These are phyloP conservation scores for Pseudoips prasinana DNA, from an alignment of 2,888 invertebrate genomes.

Conservation along the genomic window DNA sequence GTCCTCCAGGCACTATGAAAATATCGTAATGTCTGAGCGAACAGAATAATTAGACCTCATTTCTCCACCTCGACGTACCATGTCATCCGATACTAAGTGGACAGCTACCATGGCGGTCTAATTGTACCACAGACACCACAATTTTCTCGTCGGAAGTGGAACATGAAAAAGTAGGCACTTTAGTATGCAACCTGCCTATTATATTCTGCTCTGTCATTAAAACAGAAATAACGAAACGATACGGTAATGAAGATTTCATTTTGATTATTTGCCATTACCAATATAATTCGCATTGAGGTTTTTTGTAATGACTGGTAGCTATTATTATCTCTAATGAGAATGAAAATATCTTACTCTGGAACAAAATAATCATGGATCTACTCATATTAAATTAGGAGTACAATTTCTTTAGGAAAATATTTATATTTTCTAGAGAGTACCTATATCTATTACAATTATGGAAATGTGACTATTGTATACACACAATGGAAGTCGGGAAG, in stretches of 20 bases:
- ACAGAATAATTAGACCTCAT: conserved; percentile 25
- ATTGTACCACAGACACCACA: conserved; percentile 45
- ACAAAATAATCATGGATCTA: too few relatives aligned
- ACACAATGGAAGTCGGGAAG: too few relatives aligned
- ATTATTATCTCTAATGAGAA: background rate
- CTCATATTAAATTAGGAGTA: too few relatives aligned
- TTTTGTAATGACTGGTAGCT: background rate
- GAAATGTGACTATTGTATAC: too few relatives aligned
- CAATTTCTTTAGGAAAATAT: too few relatives aligned
- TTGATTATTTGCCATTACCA: conserved; percentile 16
- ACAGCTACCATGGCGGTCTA: conserved; percentile 36
- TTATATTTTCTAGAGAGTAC: too few relatives aligned
- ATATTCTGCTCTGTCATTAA: conserved; percentile 31
- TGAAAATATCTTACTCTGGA: too few relatives aligned
- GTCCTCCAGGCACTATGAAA: conserved; percentile 5
- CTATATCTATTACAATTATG: too few relatives aligned
- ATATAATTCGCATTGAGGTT: conserved; percentile 1
- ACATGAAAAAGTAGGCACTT: conserved; percentile 36
- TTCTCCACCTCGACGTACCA: conserved; percentile 32
- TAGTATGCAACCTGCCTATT: conserved; percentile 26
- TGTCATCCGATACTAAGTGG: conserved; percentile 41
- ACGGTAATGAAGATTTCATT: conserved; percentile 28
- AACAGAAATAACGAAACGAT: conserved; percentile 27
- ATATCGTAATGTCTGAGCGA: conserved; percentile 15
- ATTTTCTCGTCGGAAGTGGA: conserved; percentile 50